Evolutionary conservation across 2,888 invertebrate species (phyloP).

Genomic region (Chloroclystis v-ata): DNA sequence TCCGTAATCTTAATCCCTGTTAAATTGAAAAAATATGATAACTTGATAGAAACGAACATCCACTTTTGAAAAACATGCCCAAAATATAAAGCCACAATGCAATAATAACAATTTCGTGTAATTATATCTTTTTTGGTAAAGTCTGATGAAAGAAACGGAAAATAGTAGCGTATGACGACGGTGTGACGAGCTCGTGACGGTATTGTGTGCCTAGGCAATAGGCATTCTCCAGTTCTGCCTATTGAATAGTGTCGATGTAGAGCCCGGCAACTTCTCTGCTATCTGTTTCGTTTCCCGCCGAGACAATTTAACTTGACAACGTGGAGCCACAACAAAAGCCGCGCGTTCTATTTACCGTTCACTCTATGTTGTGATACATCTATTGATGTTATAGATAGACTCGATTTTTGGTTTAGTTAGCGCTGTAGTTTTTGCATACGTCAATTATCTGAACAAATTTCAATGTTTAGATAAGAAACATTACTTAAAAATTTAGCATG

Average conservation of each 20-base stretch:
- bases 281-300: conserved; percentile 74
- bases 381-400: conserved; percentile 38
- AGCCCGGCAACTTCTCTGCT: conserved; percentile 67
- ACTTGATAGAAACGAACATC: no score
- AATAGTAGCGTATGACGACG: conserved; percentile 1
- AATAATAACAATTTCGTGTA: background rate
- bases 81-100: no score
- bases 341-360: conserved; percentile 66
- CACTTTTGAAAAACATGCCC: no score
- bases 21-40: no score
- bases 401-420: conserved; percentile 17
- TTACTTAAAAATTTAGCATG: no score
- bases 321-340: conserved; percentile 64
- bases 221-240: conserved; percentile 30
- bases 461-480: no score
- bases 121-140: background rate
- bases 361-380: conserved; percentile 45
- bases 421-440: background rate
- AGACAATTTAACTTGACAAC: conserved; percentile 77
- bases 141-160: background rate
- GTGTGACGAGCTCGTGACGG: conserved; percentile 3
- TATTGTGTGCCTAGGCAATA: conserved; percentile 17
- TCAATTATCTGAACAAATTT: background rate
- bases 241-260: conserved; percentile 70
- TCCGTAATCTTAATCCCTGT: no score